Percentiles rank a stretch among this genome's conserved stretches.
These are phyloP conservation scores for Antechinus flavipes DNA, from an alignment of 2,113 vertebrate genomes.

Conservation along the genomic window DNA sequence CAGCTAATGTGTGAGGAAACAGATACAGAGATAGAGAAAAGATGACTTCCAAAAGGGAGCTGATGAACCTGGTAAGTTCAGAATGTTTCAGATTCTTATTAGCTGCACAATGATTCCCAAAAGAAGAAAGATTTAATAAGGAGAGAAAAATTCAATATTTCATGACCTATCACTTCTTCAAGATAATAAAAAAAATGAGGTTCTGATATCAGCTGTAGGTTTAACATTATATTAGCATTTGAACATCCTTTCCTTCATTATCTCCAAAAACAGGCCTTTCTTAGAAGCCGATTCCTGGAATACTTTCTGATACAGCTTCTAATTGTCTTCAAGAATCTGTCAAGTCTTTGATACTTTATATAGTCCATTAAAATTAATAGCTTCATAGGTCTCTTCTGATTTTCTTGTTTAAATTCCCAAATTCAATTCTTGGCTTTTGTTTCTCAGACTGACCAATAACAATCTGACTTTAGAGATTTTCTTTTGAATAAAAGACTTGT, in stretches of 20 bases:
- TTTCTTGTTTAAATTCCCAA: constrained; percentile 64
- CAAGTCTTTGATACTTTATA: constrained; percentile 32
- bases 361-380: constrained; percentile 50
- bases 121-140: constrained; percentile 36
- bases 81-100: constrained; percentile 30
- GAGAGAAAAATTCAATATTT: constrained; percentile 27
- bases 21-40: neutral
- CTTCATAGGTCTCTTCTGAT: constrained; percentile 50
- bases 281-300: constrained; percentile 48
- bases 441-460: constrained; percentile 38
- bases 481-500: constrained; percentile 5
- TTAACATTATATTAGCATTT: constrained; percentile 40
- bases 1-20: neutral
- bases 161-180: constrained; percentile 27
- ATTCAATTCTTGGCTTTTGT: constrained; percentile 42
- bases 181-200: constrained; percentile 29
- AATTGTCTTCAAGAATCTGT: constrained; percentile 58
- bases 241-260: neutral
- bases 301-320: constrained; percentile 48
- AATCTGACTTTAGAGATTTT: constrained; percentile 26
- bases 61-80: constrained; percentile 29
- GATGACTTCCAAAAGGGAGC: neutral
- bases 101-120: constrained; percentile 46
- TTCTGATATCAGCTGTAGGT: neutral
- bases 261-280: constrained; percentile 25